phyloP scores from a whole-genome alignment of 35 echinoderm and acorn worm species.

The Ophioderma brevispina region DNA sequence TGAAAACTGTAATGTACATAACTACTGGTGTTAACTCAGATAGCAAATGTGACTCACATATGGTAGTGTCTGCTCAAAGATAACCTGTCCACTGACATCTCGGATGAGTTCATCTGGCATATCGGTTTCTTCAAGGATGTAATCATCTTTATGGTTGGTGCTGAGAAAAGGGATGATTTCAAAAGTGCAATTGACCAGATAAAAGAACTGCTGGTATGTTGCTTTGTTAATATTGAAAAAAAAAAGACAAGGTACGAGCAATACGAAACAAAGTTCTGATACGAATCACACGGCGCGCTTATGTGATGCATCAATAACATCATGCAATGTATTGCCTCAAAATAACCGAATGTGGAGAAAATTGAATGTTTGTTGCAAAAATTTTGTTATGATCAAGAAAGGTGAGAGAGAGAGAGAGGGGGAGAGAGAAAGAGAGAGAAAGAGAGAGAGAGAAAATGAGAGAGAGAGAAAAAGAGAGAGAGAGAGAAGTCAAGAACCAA shows the following conservation, averaged over 20 bases:
- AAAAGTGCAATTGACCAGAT: not conserved
- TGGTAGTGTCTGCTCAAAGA: constrained; percentile 73
- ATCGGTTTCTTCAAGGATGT: constrained; percentile 50
- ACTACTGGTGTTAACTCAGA: too few relatives aligned
- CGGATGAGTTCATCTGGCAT: constrained; percentile 75
- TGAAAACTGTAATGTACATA: too few relatives aligned
- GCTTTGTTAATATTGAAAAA: not conserved
- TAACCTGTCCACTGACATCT: constrained; percentile 44
- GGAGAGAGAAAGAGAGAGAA: not conserved
- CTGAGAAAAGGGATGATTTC: constrained; percentile 2
- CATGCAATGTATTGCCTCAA: too few relatives aligned
- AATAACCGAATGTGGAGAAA: too few relatives aligned
- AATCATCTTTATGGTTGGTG: constrained; percentile 40
- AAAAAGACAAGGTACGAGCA: not conserved
- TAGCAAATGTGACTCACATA: too few relatives aligned
- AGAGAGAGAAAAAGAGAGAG: constrained; percentile 4
- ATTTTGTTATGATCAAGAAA: not conserved
- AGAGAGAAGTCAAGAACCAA: too few relatives aligned
- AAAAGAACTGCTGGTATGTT: not conserved
- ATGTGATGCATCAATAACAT: too few relatives aligned
- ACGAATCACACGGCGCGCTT: not conserved
- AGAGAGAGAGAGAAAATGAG: not conserved
- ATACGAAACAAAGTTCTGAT: not conserved
- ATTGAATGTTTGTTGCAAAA: too few relatives aligned
- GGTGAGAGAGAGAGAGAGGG: not conserved